Base-by-base conservation (phyloP, 2,797 vertebrate genomes). In the Eremophila alpestris region DNA sequence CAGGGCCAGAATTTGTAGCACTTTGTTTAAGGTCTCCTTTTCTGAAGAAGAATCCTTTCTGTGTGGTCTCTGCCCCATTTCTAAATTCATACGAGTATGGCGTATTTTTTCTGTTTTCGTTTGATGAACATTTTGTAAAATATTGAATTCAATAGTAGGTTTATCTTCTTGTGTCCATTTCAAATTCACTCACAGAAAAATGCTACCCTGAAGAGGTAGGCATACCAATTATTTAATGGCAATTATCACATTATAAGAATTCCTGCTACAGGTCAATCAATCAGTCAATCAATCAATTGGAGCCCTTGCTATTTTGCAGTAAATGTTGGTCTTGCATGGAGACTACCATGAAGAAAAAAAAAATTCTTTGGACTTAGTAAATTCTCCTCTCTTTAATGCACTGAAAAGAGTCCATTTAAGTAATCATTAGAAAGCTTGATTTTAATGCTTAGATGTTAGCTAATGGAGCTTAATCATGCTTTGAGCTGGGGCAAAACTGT, bases 381-480 rank as follows among this genome's bases (percentile, higher is more conserved):
- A 83, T 94, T 91, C 75, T 59, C 60, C 76, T 86, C 63, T 71
- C 48, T 86, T 91, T 81, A 94, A 92, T 95, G 84, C 83, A 41
- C 65, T 51, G 78, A 65, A 88, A 60, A 95, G 81, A 75, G 81
- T 90, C 68, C 78, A 75, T 93, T 87, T 92, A 95, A 95, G 92
- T 95, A 89, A 95, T 85, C 87, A 86, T 95, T 93, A 81, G 48
- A 60, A 86, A 94, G 89, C 94, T 96, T 76, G 75, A 93, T 92
- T 94, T 91, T 95, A 96, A 77, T 94, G 73, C 95, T 92, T 85
- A 43, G 73, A 83, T 79, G 89, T 95, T 91, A 95, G 95, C 95
- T 95, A 94, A 96, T 94, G 95, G 96, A 90, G 90, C 89, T 94
- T 89, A 97, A 95, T 95, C 89, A 63, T 82, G 63, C 73, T 95